Conservation (phyloP, 2,113 vertebrate species). For the Nothoprocta pentlandii region DNA sequence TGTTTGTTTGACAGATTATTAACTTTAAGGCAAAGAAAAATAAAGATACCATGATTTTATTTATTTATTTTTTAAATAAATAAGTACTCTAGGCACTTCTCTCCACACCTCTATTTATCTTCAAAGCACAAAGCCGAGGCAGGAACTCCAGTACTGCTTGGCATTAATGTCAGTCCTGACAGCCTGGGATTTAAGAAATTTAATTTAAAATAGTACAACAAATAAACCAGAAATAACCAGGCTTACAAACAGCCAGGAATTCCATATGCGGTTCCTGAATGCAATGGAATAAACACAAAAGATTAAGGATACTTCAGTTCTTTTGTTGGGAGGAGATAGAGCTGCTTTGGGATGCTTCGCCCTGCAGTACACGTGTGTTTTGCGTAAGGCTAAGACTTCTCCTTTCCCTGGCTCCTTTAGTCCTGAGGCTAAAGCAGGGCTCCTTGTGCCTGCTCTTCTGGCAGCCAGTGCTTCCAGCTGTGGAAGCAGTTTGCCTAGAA, state of each 20-base stretch:
- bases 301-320: neutral
- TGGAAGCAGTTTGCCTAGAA: neutral
- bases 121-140: neutral
- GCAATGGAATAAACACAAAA: neutral
- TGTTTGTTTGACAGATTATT: neutral
- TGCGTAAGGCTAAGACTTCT: neutral
- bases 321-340: neutral
- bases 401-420: neutral
- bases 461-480: neutral
- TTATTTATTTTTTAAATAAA: neutral
- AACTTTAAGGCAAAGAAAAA: slow-evolving; percentile 2
- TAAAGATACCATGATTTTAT: neutral
- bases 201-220: neutral
- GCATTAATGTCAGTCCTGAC: neutral
- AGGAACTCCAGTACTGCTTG: neutral
- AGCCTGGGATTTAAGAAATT: neutral
- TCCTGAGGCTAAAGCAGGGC: neutral
- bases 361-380: neutral
- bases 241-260: neutral
- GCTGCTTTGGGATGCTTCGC: neutral
- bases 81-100: neutral
- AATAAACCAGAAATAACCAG: neutral
- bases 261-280: neutral
- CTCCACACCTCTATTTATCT: neutral
- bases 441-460: fast-evolving